Evolutionary conservation across 2,113 vertebrate genomes (phyloP).

Genomic region (Lophochroa leadbeateri): DNA sequence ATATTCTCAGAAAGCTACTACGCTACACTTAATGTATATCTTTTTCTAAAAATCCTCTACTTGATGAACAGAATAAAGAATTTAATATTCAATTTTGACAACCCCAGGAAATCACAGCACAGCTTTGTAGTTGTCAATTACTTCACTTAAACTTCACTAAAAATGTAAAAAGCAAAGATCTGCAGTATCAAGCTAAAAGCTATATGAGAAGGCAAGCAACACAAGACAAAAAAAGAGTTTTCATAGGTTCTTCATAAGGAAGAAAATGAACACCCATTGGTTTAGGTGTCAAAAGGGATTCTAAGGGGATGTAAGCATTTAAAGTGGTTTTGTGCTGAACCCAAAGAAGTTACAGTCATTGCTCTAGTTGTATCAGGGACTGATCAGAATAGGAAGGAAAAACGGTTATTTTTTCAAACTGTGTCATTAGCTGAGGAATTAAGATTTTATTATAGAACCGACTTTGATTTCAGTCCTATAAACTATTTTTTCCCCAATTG

Average conservation of each 20-base stretch:
- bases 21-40: not conserved
- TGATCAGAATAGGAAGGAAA: not conserved
- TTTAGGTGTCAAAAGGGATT: not conserved
- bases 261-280: not conserved
- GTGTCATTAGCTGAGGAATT: not conserved
- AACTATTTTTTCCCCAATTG: not conserved
- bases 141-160: not conserved
- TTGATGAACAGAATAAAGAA: not conserved
- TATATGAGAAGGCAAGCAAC: not conserved
- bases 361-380: not conserved
- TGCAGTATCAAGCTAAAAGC: not conserved
- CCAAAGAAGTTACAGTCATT: not conserved
- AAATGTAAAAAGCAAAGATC: not conserved
- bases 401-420: rapidly evolving
- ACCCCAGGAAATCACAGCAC: not conserved
- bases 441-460: not conserved
- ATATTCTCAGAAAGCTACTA: not conserved
- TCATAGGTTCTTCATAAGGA: not conserved
- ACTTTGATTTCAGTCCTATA: not conserved
- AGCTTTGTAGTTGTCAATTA: not conserved
- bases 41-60: not conserved
- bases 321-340: not conserved
- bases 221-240: not conserved
- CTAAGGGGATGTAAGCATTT: not conserved
- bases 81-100: not conserved